Conservation (phyloP, 2,888 invertebrate genomes). For the Dynastes maya region DNA sequence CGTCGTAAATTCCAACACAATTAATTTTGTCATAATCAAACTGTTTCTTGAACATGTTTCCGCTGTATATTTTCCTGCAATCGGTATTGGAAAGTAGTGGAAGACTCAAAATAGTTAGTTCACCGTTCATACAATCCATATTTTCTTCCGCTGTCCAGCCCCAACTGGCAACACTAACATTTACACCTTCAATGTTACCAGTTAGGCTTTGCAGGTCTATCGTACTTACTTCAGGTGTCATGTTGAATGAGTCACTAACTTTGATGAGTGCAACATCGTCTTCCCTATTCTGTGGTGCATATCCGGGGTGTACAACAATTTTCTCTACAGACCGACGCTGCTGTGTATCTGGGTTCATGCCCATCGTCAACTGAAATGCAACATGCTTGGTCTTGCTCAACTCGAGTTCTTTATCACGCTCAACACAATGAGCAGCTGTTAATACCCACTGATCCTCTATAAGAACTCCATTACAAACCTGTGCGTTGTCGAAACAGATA, state of each 20-base stretch:
- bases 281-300: neutral
- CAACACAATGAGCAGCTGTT: conserved; percentile 24
- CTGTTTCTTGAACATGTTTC: neutral
- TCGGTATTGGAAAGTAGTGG: neutral
- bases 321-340: neutral
- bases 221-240: neutral
- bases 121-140: neutral
- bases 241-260: neutral
- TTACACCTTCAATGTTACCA: neutral
- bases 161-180: conserved; percentile 4
- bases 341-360: neutral
- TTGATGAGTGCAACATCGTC: conserved; percentile 10
- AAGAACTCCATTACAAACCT: conserved; percentile 11
- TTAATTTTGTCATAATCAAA: conserved; percentile 16
- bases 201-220: neutral
- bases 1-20: conserved; percentile 8
- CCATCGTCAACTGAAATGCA: neutral
- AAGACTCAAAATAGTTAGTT: neutral
- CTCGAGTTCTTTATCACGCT: neutral
- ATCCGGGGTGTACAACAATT: conserved; percentile 4
- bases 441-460: neutral
- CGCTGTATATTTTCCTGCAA: conserved; percentile 6
- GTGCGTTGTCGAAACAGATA: neutral
- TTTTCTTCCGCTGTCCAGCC: conserved; percentile 5
- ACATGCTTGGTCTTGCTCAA: neutral